Evolutionary conservation across 1,140 invertebrate genomes (phyloP), one percentile per base, ranked within the genome.

Genomic region (Odontomachus brunneus): DNA sequence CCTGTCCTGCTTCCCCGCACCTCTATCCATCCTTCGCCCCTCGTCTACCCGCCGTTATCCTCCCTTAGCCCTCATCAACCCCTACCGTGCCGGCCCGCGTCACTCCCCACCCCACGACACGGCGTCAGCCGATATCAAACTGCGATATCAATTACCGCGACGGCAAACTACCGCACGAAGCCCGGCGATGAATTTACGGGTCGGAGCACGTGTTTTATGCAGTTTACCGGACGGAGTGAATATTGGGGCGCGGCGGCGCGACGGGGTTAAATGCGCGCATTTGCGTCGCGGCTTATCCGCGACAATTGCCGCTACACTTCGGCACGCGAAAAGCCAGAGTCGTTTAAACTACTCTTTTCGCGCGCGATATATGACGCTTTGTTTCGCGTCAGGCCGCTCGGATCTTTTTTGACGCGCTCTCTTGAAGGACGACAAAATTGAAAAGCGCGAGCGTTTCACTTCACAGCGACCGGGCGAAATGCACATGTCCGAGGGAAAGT

Each of bases 71-170:
- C n/a, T 83, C 60, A 69, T 53, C 82, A 84, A 53, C 69, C 83
- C 17, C 38, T 74, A 74, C 38, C 29, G 29, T 71, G n/a, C n/a
- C n/a, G n/a, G n/a, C n/a, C 71, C 66, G 69, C 57, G 62, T 73
- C 33, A 33, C 60, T 19, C 62, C 57, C 69, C 69, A 71, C 55
- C 59, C 44, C 3, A 38, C 80, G 73, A 86, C 73, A 85, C 73
- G 73, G 57, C 85, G 73, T 87, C 87, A 84, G 51, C 74, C 83
- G 76, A 81, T 87, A 87, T 87, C 88, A 87, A 87, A 84, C 84
- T 80, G 84, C 80, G 75, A 83, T 83, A 89, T 89, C 88, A 85
- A 89, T 89, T 84, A 86, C 74, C 66, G 71, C 67, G 66, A 84
- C 75, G 53, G 69, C 71, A 82, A 82, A 82, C 81, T 82, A 83